A percentile compares a stretch with the other conserved stretches of the same genome.
Evolutionary conservation across 2,888 invertebrate species (phyloP).

Genomic region (Aleiodes leptofemur): DNA sequence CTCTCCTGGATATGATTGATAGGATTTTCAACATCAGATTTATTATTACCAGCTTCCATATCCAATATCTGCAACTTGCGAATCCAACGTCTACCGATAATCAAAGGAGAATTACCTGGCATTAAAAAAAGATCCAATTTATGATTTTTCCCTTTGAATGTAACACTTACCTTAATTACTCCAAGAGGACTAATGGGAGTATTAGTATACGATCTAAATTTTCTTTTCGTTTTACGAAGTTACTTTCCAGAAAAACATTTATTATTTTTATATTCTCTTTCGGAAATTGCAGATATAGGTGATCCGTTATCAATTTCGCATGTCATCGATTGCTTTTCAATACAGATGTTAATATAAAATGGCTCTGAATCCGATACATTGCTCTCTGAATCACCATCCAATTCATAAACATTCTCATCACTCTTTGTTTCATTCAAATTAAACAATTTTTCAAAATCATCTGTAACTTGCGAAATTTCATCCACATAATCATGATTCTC

Average conservation of each 20-base stretch:
- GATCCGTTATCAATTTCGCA: no score
- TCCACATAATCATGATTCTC: conserved; percentile 40
- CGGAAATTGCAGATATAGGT: no score
- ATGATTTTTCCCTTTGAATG: not conserved
- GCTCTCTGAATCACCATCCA: no score
- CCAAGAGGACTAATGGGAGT: conserved; percentile 1
- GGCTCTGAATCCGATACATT: no score
- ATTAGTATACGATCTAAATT: not conserved
- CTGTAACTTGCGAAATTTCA: conserved; percentile 25
- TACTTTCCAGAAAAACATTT: no score
- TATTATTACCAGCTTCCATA: not conserved
- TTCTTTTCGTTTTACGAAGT: not conserved
- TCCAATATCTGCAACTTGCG: not conserved
- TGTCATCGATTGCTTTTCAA: no score
- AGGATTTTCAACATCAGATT: conserved; percentile 10
- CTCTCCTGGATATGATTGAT: not conserved
- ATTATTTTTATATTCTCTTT: no score
- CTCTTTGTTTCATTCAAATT: no score
- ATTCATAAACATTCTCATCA: no score
- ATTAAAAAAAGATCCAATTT: conserved; percentile 23
- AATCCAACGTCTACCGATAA: conserved; percentile 7
- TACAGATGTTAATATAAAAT: no score
- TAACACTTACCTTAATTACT: conserved; percentile 2
- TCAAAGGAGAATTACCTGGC: not conserved
- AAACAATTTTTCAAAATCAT: conserved; percentile 15